phyloP scores from a whole-genome alignment of 92 coral and sea anemone species.

The Muricea muricata region DNA sequence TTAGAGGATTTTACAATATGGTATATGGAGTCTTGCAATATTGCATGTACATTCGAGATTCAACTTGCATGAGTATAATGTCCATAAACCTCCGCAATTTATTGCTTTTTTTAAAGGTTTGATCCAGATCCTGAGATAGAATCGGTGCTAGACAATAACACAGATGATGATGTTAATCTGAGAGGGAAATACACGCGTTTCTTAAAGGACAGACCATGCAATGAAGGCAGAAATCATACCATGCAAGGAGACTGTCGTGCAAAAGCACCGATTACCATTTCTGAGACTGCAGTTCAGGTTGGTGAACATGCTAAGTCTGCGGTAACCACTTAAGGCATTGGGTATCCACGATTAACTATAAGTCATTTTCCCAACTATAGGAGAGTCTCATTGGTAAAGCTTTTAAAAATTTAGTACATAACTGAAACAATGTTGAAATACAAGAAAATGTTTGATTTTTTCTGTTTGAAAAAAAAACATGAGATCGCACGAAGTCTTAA shows the following conservation, averaged over 20 bases:
- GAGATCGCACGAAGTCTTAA: too few relatives aligned
- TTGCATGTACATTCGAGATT: too few relatives aligned
- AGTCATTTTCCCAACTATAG: too few relatives aligned
- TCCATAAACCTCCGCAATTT: background rate
- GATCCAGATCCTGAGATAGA: background rate
- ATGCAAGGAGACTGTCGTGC: constrained; percentile 10
- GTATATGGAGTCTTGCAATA: too few relatives aligned
- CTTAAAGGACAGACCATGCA: background rate
- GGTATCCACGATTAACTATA: too few relatives aligned
- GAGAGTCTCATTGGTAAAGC: too few relatives aligned
- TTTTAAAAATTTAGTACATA: too few relatives aligned
- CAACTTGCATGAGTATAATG: background rate
- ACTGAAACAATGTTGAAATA: too few relatives aligned
- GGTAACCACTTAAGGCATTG: too few relatives aligned
- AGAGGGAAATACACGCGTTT: background rate
- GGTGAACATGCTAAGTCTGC: background rate
- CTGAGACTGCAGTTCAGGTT: background rate
- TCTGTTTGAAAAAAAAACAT: too few relatives aligned
- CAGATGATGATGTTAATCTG: background rate
- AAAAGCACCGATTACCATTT: background rate
- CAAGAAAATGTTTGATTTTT: too few relatives aligned
- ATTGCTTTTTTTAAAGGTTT: background rate
- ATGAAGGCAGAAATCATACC: background rate
- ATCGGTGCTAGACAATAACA: background rate
- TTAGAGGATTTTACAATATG: too few relatives aligned